Base-by-base conservation (phyloP, 2,888 invertebrate species). In the Portevinia maculata region DNA sequence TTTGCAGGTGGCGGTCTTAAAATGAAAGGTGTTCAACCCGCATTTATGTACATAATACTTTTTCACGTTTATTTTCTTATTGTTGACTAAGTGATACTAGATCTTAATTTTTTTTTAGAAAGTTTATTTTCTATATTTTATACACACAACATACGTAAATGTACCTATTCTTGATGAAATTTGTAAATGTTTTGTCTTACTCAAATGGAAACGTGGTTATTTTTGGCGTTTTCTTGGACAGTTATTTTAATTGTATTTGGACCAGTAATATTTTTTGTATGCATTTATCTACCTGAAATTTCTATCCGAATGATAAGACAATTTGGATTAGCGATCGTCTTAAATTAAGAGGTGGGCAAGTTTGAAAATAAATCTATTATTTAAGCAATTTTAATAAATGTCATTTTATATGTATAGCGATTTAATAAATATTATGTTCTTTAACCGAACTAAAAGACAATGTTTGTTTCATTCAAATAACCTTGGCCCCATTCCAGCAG, bases 271-370 rank as follows among this genome's bases (percentile, higher is more conserved):
- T 92, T 94, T 88, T 92, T 94, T 84, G 84, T 89, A 79, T 88
- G 88, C 85, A 91, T 94, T 76, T 93, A 94, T 88, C 90, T 95
- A 85, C 95, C 95, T 67, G 94, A 95, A 88, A 90, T 95, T 87
- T 95, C 95, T 74, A 92, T 95, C 86, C 90, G 94, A 86, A 91
- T 94, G 86, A 90, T 94, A 67, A 92, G 94, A 85, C 92, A 94
- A 94, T 86, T 94, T 41, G 55, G 75, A 46, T 64, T 70, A 28
- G 48, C 11, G 11, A 21, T 9, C 30, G 30, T 41, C 24, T 8
- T 0, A 32, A 48, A 69, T 32, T 60, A 28, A 11, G 48, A 24
- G 15, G 34, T 46, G 21, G 46, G 21, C 8, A 17, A 6, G n/a
- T 39, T 24, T 41, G 7, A 21, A 59, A 52, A 34, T 2, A 1